Evolutionary conservation across 2,888 invertebrate species (phyloP).

Genomic region (Cataglyphis cursor): DNA sequence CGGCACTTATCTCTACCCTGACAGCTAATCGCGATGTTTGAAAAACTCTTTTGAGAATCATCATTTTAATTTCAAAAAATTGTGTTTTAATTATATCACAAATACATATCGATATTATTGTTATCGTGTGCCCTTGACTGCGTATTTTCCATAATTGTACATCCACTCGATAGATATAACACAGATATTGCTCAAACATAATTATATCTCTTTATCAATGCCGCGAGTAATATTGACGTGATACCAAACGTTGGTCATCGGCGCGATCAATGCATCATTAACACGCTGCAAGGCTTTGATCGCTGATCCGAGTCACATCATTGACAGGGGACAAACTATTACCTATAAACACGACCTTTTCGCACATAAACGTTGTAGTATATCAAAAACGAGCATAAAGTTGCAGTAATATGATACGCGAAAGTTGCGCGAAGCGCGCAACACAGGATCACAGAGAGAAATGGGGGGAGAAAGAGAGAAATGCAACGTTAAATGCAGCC

Average conservation of each 20-base stretch:
- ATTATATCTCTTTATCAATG: constrained; percentile 43
- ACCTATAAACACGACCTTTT: constrained; percentile 44
- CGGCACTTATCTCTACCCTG: neutral
- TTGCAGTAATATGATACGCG: neutral
- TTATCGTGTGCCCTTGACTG: constrained; percentile 22
- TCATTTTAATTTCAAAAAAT: neutral
- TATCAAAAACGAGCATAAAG: constrained; percentile 12
- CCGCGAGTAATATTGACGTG: constrained; percentile 40
- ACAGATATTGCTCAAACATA: constrained; percentile 42
- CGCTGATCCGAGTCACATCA: constrained; percentile 49
- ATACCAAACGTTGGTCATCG: constrained; percentile 39
- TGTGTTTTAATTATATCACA: neutral
- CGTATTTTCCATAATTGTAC: neutral
- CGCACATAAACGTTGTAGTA: constrained; percentile 11
- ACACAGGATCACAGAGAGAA: neutral
- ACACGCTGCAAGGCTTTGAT: constrained; percentile 44
- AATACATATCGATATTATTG: neutral
- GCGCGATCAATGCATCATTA: constrained; percentile 49
- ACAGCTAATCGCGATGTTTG: neutral
- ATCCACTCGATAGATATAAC: constrained; percentile 23
- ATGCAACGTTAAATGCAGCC: neutral
- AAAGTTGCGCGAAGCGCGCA: neutral
- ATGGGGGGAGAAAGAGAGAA: neutral
- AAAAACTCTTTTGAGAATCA: neutral
- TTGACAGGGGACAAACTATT: constrained; percentile 34